These are phyloP conservation scores for Anser brachyrhynchus DNA, from an alignment of 2,113 vertebrate genomes.

Conservation along the genomic window DNA sequence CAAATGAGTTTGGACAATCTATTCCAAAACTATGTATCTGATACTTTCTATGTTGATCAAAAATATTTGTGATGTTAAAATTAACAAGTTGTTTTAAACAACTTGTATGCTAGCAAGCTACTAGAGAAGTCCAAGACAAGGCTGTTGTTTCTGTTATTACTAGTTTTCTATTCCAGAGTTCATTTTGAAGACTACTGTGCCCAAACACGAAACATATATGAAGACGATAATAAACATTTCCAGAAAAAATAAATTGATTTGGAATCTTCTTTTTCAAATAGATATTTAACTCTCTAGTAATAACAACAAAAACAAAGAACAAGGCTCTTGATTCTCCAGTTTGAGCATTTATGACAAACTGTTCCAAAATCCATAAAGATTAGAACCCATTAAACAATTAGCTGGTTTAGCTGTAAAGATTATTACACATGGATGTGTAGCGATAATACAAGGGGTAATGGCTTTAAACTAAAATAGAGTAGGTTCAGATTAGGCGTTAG, in stretches of 20 bases:
- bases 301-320: neutral
- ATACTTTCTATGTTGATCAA: neutral
- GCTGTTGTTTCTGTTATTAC: neutral
- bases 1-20: neutral
- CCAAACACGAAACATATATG: neutral
- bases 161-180: neutral
- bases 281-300: neutral
- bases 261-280: neutral
- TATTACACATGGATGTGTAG: neutral
- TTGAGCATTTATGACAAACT: neutral
- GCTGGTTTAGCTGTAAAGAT: neutral
- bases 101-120: neutral
- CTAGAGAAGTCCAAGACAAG: neutral
- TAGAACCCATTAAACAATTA: neutral
- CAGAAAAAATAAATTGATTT: neutral
- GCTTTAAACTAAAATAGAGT: neutral
- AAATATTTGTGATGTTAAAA: neutral
- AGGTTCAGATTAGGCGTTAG: neutral
- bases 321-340: neutral
- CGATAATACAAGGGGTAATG: neutral
- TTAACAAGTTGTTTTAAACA: neutral
- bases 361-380: neutral
- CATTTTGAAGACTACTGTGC: neutral
- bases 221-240: neutral
- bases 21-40: neutral